These are phyloP conservation scores for Erebia aethiops DNA, from an alignment of 2,888 invertebrate genomes.

Conservation along the genomic window DNA sequence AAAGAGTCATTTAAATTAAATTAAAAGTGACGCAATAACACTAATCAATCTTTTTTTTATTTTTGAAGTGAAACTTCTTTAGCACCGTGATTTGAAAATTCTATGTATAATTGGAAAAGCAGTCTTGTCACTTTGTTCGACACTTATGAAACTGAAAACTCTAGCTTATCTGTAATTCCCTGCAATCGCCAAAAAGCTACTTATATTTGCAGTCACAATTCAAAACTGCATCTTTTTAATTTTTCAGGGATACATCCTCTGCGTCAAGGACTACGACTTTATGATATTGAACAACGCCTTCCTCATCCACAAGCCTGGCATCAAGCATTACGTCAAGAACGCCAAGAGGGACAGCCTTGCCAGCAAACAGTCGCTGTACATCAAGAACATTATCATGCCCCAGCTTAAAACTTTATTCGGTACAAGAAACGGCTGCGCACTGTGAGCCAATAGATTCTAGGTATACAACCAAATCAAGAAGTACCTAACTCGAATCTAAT, in stretches of 20 bases:
- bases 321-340: conserved; percentile 92
- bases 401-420: conserved; percentile 94
- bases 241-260: conserved; percentile 93
- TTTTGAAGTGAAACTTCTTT: no score
- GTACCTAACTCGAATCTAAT: background rate
- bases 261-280: conserved; percentile 95
- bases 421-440: conserved; percentile 89
- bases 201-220: background rate
- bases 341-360: conserved; percentile 89
- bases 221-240: conserved; percentile 11
- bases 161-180: background rate
- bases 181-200: background rate
- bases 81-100: no score
- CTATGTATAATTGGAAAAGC: no score
- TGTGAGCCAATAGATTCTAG: conserved; percentile 75
- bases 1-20: background rate
- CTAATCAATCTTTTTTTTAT: no score
- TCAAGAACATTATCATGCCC: conserved; percentile 91
- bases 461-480: conserved; percentile 13
- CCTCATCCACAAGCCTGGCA: conserved; percentile 95
- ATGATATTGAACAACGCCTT: conserved; percentile 97
- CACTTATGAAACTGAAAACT: no score
- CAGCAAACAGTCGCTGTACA: conserved; percentile 89
- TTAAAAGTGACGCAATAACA: no score
- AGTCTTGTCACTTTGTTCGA: no score